Percentiles rank a stretch among this genome's conserved stretches.
phyloP scores from a whole-genome alignment of 1,140 invertebrate genomes.

The Drosophila albomicans region DNA sequence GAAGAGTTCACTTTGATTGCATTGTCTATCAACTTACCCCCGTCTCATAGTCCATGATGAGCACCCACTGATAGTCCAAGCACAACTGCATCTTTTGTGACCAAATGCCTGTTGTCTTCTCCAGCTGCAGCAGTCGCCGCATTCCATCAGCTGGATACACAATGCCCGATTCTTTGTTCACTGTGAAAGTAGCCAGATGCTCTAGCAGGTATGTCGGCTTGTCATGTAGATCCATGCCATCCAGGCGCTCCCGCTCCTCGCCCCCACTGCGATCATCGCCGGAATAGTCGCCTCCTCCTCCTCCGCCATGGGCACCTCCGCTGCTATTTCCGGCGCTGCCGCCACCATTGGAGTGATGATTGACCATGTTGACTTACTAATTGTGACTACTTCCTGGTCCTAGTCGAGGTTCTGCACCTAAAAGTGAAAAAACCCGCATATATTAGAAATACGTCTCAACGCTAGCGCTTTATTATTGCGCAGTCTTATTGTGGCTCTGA shows the following conservation, averaged over 20 bases:
- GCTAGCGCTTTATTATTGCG: constrained; percentile 56
- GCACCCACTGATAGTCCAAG: constrained; percentile 94
- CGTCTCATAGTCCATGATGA: constrained; percentile 98
- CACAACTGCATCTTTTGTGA: constrained; percentile 98
- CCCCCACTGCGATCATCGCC: constrained; percentile 81
- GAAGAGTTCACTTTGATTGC: neutral
- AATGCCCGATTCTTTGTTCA: constrained; percentile 94
- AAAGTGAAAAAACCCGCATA: constrained; percentile 37
- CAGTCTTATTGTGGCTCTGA: constrained; percentile 56
- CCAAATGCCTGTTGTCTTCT: constrained; percentile 98
- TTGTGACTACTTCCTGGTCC: constrained; percentile 25
- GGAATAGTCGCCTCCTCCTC: constrained; percentile 75
- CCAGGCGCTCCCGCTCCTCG: constrained; percentile 73
- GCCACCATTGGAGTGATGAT: constrained; percentile 75
- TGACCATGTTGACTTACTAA: constrained; percentile 54
- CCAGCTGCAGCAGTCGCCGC: constrained; percentile 96
- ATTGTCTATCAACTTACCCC: constrained; percentile 88
- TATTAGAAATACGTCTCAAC: constrained; percentile 22
- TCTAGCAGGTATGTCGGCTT: constrained; percentile 95
- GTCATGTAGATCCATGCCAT: constrained; percentile 85
- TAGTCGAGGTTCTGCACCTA: constrained; percentile 5
- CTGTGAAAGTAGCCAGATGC: constrained; percentile 98
- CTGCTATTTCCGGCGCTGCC: constrained; percentile 73
- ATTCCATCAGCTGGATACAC: constrained; percentile 97
- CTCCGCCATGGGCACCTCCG: constrained; percentile 66